Conservation (phyloP, 2,113 vertebrate genomes). For the Nycticorax nycticorax region DNA sequence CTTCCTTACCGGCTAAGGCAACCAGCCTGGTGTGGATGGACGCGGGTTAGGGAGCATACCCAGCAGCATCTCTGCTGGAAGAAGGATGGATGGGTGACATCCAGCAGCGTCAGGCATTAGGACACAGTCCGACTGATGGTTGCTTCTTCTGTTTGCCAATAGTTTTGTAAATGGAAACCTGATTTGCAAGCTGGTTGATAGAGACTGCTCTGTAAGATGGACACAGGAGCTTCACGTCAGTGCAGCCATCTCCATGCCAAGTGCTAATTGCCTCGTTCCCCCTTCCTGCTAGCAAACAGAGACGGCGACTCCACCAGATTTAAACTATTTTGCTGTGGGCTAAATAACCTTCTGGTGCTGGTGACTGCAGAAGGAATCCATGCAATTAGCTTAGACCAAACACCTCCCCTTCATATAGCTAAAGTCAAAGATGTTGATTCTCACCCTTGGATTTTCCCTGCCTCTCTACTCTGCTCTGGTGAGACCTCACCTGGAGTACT, state of each 20-base stretch:
- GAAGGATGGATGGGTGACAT: background rate
- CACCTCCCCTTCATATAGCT: background rate
- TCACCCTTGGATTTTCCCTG: background rate
- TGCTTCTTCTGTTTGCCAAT: background rate
- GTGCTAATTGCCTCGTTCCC: rapidly evolving
- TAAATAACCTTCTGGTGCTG: background rate
- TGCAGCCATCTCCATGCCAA: background rate
- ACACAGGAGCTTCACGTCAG: background rate
- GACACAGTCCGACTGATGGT: rapidly evolving
- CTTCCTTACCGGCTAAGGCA: background rate
- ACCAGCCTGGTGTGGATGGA: background rate
- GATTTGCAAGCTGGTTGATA: background rate
- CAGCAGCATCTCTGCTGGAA: background rate
- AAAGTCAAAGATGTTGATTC: background rate
- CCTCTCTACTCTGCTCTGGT: too few species aligned
- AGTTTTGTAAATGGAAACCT: background rate
- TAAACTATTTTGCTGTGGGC: rapidly evolving
- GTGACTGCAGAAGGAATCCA: too few species aligned
- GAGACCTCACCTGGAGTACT: too few species aligned
- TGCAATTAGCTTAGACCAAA: background rate
- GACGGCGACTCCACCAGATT: background rate
- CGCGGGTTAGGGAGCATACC: rapidly evolving
- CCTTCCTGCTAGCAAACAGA: background rate
- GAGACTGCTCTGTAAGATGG: background rate
- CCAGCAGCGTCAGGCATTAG: background rate